Base-by-base conservation (phyloP, 2,797 vertebrate species). In the Cirrhinus mrigala region DNA sequence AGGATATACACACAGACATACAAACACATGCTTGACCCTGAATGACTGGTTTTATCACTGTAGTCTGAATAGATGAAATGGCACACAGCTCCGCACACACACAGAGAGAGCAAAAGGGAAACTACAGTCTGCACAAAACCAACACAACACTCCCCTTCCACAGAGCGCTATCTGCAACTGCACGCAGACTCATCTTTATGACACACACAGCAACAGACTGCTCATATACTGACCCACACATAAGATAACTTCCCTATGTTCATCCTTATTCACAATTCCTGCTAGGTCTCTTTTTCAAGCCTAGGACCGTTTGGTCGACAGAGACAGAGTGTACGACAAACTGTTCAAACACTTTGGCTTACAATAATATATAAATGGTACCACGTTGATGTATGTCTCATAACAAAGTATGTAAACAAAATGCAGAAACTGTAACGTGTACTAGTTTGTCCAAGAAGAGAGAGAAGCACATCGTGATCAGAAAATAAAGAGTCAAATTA, bases 11-110 rank as follows among this genome's bases (percentile, higher is more conserved):
- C 52, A 85, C 82, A 83, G 50, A 83, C 18, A 56, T 62, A 76
- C 52, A 77, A 50, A 79, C 16, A 75, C 48, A 69, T 80, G 16
- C 29, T 71, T 56, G 15, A 79, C 82, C 82, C 73, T 80, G 48
- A 84, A 54, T 64, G 71, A 87, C 88, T 83, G 85, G 87, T 89
- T 84, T 54, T 78, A 85, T 86, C 75, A 77, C 73, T 85, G 82
- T 73, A 33, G 62, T 52, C 75, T 62, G 83, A 75, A 82, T 56
- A 84, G 16, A 81, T 18, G 71, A 27, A 11, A 84, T 37, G 22
- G 79, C 78, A 85, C 70, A 84, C 89, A 89, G 68, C 29, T 60
- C 71, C 77, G 22, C 80, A 64, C 62, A 77, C 71, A 75, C 44
- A 46, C 44, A 46, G 9, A 46, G 1, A 46, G 8, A 56, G n/a